Base-by-base conservation (phyloP, 2,113 vertebrate species). In the Agapornis roseicollis region DNA sequence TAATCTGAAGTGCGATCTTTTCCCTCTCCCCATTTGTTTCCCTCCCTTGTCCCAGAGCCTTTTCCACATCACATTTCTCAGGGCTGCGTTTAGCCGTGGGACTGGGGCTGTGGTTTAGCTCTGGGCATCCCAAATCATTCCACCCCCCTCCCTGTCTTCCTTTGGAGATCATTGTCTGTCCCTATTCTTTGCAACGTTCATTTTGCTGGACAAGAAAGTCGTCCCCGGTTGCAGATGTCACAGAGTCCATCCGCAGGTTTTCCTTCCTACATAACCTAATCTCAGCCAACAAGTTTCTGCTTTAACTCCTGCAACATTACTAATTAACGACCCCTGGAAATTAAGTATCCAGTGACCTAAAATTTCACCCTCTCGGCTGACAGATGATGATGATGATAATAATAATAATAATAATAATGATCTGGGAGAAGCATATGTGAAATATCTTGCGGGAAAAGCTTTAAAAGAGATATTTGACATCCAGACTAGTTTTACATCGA, bases 241-340 rank as follows among this genome's bases (percentile, higher is more conserved):
- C 8, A 63, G 76, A 82, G 37, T 28, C 46, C 66, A 29, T 17
- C 50, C 15, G 28, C 55, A 44, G 81, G 44, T 95, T 91, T 70
- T 92, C 76, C 41, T 80, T 89, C 68, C 66, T 73, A 9, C 20
- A 42, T n/a, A 41, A 85, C 49, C 55, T 86, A 41, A 90, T 49
- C 91, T 87, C 68, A 27, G 73, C 28, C 80, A 77, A 80, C 72
- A 96, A 96, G 84, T 91, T 95, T 92, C 71, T 88, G 53, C 55
- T 69, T 88, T 81, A 49, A 80, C 56, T 85, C 90, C 80, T 70
- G 44, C 41, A 23, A 89, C 77, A 53, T 92, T 83, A 56, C 89
- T 94, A 88, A 90, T 87, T 94, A 91, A 85, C 60, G 85, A 94
- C 49, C 50, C 55, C 82, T 83, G 80, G 79, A 91, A 95, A 89